A percentile compares a stretch with the other conserved stretches of the same genome.
Evolutionary conservation across 2,888 invertebrate species (phyloP).

Genomic region (Drosophila picticornis): DNA sequence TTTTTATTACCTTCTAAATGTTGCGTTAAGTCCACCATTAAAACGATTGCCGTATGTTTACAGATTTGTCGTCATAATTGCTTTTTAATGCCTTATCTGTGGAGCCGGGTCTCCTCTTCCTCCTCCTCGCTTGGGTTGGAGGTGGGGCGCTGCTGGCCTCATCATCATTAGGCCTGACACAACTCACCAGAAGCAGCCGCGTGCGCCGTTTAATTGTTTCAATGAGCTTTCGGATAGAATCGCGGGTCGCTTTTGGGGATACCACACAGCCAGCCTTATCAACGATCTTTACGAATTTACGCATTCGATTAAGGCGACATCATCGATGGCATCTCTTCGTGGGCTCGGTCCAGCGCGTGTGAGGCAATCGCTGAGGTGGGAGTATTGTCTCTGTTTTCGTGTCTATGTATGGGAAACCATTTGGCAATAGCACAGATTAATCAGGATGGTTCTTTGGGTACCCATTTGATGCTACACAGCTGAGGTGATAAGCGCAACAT

Average conservation of each 20-base stretch:
- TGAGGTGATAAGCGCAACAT: constrained; percentile 31
- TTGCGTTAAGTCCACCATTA: constrained; percentile 81
- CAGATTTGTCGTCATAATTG: constrained; percentile 83
- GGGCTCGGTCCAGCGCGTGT: constrained; percentile 44
- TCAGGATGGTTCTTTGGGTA: constrained; percentile 4
- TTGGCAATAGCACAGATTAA: constrained; percentile 37
- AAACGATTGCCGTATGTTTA: constrained; percentile 81
- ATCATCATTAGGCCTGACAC: constrained; percentile 64
- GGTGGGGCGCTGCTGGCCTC: neutral
- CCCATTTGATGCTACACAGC: constrained; percentile 52
- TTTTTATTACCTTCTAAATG: constrained; percentile 80
- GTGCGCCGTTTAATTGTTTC: constrained; percentile 69
- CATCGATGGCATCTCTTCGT: constrained; percentile 22
- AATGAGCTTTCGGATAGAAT: constrained; percentile 70
- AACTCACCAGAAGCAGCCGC: constrained; percentile 24
- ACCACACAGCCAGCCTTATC: constrained; percentile 51
- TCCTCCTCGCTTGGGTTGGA: neutral
- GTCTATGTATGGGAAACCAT: constrained; percentile 54
- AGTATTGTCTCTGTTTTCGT: constrained; percentile 2
- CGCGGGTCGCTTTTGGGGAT: constrained; percentile 29
- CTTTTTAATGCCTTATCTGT: constrained; percentile 83
- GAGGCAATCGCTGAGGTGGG: constrained; percentile 18
- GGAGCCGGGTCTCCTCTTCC: constrained; percentile 27
- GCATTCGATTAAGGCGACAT: constrained; percentile 65
- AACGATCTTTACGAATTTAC: constrained; percentile 60